Evolutionary conservation across 2,113 vertebrate genomes (phyloP), one percentile per base, ranked within the genome.

Genomic region (Lepisosteus oculatus): DNA sequence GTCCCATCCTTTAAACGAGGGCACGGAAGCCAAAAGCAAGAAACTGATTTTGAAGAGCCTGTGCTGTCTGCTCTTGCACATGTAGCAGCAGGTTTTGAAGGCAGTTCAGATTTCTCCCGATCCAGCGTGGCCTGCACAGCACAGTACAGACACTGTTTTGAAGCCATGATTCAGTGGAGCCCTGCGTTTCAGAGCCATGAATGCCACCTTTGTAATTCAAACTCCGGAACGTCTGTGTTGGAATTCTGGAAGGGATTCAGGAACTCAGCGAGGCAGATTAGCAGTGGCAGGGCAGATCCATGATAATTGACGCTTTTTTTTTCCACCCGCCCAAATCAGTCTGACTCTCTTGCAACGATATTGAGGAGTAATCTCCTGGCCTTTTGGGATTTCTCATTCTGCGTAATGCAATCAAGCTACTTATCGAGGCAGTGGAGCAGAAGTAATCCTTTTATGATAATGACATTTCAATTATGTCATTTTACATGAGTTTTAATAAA

Each of bases 121-220:
- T 2, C 3, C 56, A 14, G 11, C 13, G 3, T 13, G 7, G 11
- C n/a, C 11, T 59, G 13, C 17, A 56, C 70, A 17, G 7, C 55
- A 55, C 51, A 57, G 47, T 54, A 69, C 72, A 44, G 68, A 62
- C 29, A 70, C 75, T 73, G 63, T 72, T 44, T n/a, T 14, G 12
- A 17, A 55, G 7, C 47, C 15, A 69, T 59, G 56, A 29, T 66
- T 15, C 61, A 71, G 55, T 61, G 51, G 62, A 43, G 70, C 41
- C 57, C 69, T 51, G 43, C 17, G 57, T 73, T 65, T 67, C 47
- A 54, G 11, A 68, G 13, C 43, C 43, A 67, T 81, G 77, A 81
- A 79, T 76, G 57, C 57, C 65, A 74, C 69, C 76, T 78, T 81
- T 81, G 77, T 81, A 54, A 65, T 63, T 4, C 47, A 15, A 15